Conservation (phyloP, 2,113 vertebrate species). For the Passer montanus region DNA sequence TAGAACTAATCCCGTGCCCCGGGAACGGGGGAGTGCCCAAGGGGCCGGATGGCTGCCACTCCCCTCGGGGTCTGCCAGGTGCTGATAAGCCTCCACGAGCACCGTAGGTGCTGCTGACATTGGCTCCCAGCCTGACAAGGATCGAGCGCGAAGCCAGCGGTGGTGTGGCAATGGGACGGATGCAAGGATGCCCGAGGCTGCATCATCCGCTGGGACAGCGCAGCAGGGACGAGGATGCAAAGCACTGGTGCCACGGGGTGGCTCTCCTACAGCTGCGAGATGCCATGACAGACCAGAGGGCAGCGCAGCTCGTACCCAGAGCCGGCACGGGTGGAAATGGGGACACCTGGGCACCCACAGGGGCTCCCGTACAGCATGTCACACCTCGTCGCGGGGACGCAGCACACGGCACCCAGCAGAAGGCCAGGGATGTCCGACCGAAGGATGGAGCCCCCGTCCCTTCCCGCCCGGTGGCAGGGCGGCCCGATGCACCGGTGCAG, state of each 20-base stretch:
- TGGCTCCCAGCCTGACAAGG: background rate
- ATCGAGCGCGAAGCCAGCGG: background rate
- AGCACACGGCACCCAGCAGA: background rate
- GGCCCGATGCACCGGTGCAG: background rate
- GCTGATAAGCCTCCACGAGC: background rate
- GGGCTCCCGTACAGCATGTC: background rate
- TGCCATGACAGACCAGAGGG: background rate
- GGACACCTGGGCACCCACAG: background rate
- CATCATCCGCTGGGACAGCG: background rate
- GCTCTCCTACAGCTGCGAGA: background rate
- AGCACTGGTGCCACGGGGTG: background rate
- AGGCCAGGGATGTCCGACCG: background rate
- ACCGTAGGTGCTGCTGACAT: background rate
- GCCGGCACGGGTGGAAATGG: background rate
- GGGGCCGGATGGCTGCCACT: background rate
- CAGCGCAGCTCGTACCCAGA: background rate
- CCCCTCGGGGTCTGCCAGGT: background rate
- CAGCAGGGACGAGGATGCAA: background rate
- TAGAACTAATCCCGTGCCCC: background rate
- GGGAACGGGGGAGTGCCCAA: background rate
- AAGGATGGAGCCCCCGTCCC: background rate
- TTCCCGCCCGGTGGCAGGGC: background rate
- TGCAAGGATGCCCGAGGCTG: background rate
- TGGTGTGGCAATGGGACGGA: rapidly evolving
- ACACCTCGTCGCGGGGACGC: background rate